These are phyloP conservation scores for human (Homo sapiens) DNA, from an alignment of 2,113 vertebrate species.

Conservation along the genomic window GRCh38 chr11:89354501-89355000, in stretches of 20 bases:
- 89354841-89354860: slow-evolving; percentile 7
- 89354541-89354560: not conserved
- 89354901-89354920: not conserved
- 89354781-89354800: not conserved
- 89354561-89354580: slow-evolving; percentile 14
- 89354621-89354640: slow-evolving; percentile 49
- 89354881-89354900: not conserved
- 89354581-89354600: slow-evolving; percentile 64
- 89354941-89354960: slow-evolving; percentile 82
- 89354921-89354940: not conserved
- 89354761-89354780: not conserved
- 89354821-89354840: not conserved
- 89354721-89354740: not conserved
- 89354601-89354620: slow-evolving; percentile 48
- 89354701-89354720: not conserved
- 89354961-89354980: slow-evolving; percentile 94
- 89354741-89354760: not conserved
- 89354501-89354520: too few relatives aligned
- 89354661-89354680: slow-evolving; percentile 1
- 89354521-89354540: not conserved
- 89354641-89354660: slow-evolving; percentile 68
- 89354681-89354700: slow-evolving; percentile 60
- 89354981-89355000: slow-evolving; percentile 94
- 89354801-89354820: not conserved
- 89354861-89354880: slow-evolving; percentile 1